Evolutionary conservation across 2,888 invertebrate species (phyloP).

Genomic region (Hirtodrosophila histrioides): DNA sequence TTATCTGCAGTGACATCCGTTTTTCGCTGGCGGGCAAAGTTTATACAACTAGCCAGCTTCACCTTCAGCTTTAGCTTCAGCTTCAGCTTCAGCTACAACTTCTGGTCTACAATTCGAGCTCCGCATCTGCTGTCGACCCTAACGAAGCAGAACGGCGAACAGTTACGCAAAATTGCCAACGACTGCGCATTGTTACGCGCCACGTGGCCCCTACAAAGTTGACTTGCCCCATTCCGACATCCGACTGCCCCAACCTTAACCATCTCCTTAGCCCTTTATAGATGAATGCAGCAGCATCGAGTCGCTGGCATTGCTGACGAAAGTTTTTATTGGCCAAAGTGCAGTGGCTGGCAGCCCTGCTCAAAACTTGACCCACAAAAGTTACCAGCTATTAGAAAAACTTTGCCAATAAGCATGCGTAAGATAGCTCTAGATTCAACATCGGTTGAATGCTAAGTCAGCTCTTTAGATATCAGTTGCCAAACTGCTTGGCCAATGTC

Average conservation of each 20-base stretch:
- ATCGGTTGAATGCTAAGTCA: constrained; percentile 9
- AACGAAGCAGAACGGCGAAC: constrained; percentile 72
- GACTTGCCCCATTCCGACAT: constrained; percentile 1
- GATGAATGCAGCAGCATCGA: constrained; percentile 33
- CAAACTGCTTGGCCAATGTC: constrained; percentile 22
- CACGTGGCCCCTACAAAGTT: constrained; percentile 71
- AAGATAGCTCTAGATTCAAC: constrained; percentile 29
- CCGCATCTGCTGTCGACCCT: constrained; percentile 43
- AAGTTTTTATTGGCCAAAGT: constrained; percentile 74
- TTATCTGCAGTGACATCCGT: constrained; percentile 69
- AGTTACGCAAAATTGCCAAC: constrained; percentile 79
- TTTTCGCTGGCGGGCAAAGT: constrained; percentile 56
- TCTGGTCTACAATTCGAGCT: not conserved
- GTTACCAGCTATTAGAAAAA: constrained; percentile 53
- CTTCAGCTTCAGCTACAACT: too few relatives aligned
- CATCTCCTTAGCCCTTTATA: not conserved
- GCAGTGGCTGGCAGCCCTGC: constrained; percentile 43
- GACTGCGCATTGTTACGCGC: constrained; percentile 75
- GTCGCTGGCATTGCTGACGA: constrained; percentile 34
- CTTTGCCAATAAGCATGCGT: constrained; percentile 66
- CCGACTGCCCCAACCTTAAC: too few relatives aligned
- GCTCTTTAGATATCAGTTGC: constrained; percentile 13
- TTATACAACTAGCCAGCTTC: constrained; percentile 40
- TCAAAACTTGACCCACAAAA: constrained; percentile 68
- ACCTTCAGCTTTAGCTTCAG: constrained; percentile 6